phyloP scores from a whole-genome alignment of 2,113 vertebrate genomes.

The Labeo rohita region DNA sequence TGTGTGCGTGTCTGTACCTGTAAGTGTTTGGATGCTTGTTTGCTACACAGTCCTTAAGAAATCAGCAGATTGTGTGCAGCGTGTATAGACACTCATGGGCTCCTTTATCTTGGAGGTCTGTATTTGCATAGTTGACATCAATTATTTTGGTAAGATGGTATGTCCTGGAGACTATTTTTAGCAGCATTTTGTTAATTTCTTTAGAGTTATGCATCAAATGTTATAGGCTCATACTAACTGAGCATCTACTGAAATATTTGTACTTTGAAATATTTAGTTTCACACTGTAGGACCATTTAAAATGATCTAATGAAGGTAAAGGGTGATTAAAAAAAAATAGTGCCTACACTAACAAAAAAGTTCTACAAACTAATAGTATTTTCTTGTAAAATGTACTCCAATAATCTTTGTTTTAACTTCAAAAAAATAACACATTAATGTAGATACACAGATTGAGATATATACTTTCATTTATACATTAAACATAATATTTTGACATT shows the following conservation, averaged over 20 bases:
- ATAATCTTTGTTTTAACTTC: too few relatives aligned
- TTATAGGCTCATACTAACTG: background rate
- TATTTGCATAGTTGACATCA: background rate
- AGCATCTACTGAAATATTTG: background rate
- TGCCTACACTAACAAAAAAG: too few relatives aligned
- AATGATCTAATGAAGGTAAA: background rate
- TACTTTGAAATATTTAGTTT: background rate
- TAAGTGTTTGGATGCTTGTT: background rate
- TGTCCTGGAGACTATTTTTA: background rate
- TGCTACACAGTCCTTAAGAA: background rate
- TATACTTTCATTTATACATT: background rate
- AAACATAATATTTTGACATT: background rate
- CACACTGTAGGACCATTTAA: background rate
- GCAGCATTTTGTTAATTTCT: background rate
- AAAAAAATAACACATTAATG: too few relatives aligned
- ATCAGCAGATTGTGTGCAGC: background rate
- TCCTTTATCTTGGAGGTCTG: background rate
- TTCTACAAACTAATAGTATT: too few relatives aligned
- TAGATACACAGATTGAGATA: background rate
- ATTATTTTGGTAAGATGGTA: background rate
- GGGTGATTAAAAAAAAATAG: too few relatives aligned
- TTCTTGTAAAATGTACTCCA: too few relatives aligned
- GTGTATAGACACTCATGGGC: background rate
- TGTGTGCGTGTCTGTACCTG: background rate
- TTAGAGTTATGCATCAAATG: background rate